Evolutionary conservation across 2,797 vertebrate species (phyloP).

Genomic region (Champsocephalus gunnari): DNA sequence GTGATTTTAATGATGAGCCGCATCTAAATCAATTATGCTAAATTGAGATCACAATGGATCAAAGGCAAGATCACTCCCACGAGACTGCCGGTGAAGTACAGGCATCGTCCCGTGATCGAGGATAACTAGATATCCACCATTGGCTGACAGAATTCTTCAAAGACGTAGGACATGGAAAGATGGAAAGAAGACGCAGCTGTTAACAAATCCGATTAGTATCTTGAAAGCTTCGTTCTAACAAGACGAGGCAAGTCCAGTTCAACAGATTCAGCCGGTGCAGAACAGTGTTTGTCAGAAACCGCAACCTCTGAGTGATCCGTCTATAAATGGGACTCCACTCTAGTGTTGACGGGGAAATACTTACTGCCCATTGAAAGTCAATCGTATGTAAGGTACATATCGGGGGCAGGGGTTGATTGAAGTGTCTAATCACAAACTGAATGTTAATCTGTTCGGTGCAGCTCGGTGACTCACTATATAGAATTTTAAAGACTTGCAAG

Average conservation of each 20-base stretch:
- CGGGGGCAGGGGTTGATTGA: background rate
- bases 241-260: constrained; percentile 24
- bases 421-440: background rate
- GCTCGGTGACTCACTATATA: background rate
- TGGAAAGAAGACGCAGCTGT: constrained; percentile 20
- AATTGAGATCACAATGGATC: constrained; percentile 60
- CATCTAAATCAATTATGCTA: constrained; percentile 46
- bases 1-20: constrained; percentile 40
- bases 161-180: constrained; percentile 22
- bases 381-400: constrained; percentile 12
- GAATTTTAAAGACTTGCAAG: background rate
- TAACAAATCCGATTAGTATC: constrained; percentile 50
- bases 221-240: constrained; percentile 34
- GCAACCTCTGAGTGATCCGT: constrained; percentile 35
- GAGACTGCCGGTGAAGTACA: constrained; percentile 14
- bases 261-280: background rate
- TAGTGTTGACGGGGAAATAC: constrained; percentile 22
- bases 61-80: constrained; percentile 47
- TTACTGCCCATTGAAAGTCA: constrained; percentile 29
- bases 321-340: constrained; percentile 8
- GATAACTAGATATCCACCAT: constrained; percentile 33
- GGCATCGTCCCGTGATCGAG: constrained; percentile 46
- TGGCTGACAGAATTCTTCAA: constrained; percentile 45
- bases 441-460: background rate
- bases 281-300: constrained; percentile 19